Evolutionary conservation across 2,797 vertebrate genomes (phyloP).

Genomic region (Hafferia zeledoni): DNA sequence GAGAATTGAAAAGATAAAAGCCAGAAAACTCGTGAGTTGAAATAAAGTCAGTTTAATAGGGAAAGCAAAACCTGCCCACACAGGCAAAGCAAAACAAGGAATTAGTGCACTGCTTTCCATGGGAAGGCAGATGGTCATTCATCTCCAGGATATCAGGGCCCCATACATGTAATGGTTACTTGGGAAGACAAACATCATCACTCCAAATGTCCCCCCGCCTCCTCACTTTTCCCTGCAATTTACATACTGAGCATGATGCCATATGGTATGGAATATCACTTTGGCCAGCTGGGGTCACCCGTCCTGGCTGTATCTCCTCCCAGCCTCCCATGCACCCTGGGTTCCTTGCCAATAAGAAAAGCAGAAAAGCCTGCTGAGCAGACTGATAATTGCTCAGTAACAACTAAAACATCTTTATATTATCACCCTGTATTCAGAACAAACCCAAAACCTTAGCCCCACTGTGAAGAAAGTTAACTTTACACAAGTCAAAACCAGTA

Average conservation of each 20-base stretch:
- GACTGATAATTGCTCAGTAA: neutral
- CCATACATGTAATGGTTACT: rapidly evolving
- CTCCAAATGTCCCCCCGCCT: neutral
- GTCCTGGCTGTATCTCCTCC: neutral
- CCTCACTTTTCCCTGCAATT: neutral
- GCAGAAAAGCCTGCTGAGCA: neutral
- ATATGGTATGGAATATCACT: neutral
- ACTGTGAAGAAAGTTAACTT: neutral
- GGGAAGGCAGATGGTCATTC: neutral
- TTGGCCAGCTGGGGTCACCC: neutral
- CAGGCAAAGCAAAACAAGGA: neutral
- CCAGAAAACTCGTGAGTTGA: neutral
- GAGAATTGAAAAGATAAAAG: neutral
- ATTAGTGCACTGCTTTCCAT: neutral
- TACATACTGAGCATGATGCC: neutral
- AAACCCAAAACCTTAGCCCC: neutral
- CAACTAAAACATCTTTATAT: neutral
- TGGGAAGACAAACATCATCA: neutral
- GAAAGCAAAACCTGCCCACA: neutral
- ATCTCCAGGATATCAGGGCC: neutral
- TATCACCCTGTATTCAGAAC: neutral
- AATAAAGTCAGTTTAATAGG: neutral
- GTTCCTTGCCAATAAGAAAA: neutral
- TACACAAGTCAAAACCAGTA: neutral
- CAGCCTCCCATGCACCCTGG: neutral